Conservation (phyloP, 1,140 invertebrate genomes). For the Panagrolaimus sp. region DNA sequence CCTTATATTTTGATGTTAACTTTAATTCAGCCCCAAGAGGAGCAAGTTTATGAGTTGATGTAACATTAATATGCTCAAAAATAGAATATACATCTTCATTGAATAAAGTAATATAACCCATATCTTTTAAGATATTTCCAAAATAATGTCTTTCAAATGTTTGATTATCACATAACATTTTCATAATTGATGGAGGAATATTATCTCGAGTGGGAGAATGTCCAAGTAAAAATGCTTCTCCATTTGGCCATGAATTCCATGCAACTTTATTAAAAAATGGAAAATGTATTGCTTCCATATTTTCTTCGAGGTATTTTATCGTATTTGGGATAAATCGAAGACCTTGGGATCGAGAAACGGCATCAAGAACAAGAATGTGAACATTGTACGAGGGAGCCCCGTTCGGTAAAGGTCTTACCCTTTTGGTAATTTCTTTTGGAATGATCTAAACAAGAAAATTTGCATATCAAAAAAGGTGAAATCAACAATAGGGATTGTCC, state of each 20-base stretch:
- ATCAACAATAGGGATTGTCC: no score
- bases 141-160: constrained; percentile 27
- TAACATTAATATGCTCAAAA: constrained; percentile 27
- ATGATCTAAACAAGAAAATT: no score
- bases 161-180: not conserved
- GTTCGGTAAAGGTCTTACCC: no score
- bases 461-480: no score
- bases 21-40: constrained; percentile 17
- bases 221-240: constrained; percentile 30
- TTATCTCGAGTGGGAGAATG: not conserved
- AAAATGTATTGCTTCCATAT: constrained; percentile 30
- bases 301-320: no score
- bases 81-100: constrained; percentile 32
- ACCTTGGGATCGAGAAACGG: no score
- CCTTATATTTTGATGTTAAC: constrained; percentile 14
- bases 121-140: constrained; percentile 19
- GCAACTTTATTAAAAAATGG: constrained; percentile 18
- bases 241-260: constrained; percentile 36
- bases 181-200: no score
- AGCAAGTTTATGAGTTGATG: constrained; percentile 17
- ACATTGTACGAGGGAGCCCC: no score
- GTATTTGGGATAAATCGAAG: no score
- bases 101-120: constrained; percentile 27
- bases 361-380: no score
- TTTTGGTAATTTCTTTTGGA: no score